A percentile compares a stretch with the other conserved stretches of the same genome.
Conservation (phyloP, 2,113 vertebrate genomes). For the Numida meleagris region DNA sequence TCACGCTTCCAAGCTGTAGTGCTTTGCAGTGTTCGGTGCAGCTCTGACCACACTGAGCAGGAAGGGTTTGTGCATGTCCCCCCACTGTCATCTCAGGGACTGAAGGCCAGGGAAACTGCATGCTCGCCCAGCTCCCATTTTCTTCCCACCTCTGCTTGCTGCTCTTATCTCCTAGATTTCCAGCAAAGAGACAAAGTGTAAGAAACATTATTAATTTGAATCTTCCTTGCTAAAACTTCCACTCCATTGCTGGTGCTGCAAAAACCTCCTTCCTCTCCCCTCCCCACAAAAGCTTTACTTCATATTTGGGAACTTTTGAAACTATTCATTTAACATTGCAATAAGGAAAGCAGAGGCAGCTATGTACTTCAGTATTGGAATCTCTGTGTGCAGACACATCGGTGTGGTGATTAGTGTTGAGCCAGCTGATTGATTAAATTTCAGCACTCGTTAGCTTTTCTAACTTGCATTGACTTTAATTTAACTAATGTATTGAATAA, state of each 20-base stretch:
- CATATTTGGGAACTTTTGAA: background rate
- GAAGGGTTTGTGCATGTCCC: background rate
- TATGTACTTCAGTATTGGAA: background rate
- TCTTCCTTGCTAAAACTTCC: background rate
- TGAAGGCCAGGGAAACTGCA: background rate
- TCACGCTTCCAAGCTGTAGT: background rate
- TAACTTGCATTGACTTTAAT: background rate
- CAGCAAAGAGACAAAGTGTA: background rate
- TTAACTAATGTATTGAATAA: background rate
- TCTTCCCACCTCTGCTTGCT: background rate
- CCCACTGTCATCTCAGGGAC: background rate
- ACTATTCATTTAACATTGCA: background rate
- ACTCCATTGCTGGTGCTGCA: background rate
- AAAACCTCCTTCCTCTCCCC: background rate
- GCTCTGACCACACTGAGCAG: background rate
- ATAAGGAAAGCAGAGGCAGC: background rate
- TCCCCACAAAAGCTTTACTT: background rate
- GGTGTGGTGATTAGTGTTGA: background rate
- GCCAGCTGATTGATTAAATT: background rate
- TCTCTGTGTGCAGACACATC: background rate
- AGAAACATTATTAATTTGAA: background rate
- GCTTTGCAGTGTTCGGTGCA: background rate
- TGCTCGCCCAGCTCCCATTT: rapidly evolving
- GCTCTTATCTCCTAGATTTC: background rate
- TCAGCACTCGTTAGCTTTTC: background rate